Base-by-base conservation (phyloP, 2,113 vertebrate genomes). In the Scatophagus argus region DNA sequence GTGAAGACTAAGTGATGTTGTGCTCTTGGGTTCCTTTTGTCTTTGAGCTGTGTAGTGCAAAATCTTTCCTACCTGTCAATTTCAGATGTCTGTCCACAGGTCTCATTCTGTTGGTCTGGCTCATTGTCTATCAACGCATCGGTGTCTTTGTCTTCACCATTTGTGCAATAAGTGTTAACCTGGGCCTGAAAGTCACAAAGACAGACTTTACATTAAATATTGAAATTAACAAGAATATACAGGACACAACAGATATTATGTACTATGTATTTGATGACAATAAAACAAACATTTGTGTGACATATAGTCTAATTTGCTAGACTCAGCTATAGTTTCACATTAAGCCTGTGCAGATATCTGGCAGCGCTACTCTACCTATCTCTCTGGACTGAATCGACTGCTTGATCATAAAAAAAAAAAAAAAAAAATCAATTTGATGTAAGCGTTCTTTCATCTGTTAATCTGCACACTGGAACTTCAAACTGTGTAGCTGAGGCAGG, bases 51-150 rank as follows among this genome's bases (percentile, higher is more conserved):
- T n/a, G 3, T 6, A 21, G 32, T 47, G 16, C 34, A 31, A 31
- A 21, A n/a, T 17, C n/a, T 46, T 36, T 34, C 92, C 60, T 86
- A 98, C 97, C 96, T 94, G 87, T 94, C 94, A 16, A 73, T 70
- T 0, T 92, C 89, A 84, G 60, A 89, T 34, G 59, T 49, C 34
- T 67, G 55, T 0, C 67, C 91, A 91, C 92, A 91, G 10, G 93
- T 93, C 27, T 93, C 94, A 67, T 95, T 92, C 65, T 93, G 94
- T 70, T 85, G 77, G 41, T 94, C 94, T 0, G 91, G 85, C 74
- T 96, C 95, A 14, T 41, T 92, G 13, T 84, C 93, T 67, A 96
- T 94, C 0, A 96, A 93, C 3, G 92, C 92, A 69, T 96, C 96
- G 0, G 93, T 95, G 90, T 96, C 95, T 93, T 93, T 94, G 4